A percentile compares a stretch with the other conserved stretches of the same genome.
Conservation (phyloP, 2,797 vertebrate genomes). For the Uromys caudimaculatus region DNA sequence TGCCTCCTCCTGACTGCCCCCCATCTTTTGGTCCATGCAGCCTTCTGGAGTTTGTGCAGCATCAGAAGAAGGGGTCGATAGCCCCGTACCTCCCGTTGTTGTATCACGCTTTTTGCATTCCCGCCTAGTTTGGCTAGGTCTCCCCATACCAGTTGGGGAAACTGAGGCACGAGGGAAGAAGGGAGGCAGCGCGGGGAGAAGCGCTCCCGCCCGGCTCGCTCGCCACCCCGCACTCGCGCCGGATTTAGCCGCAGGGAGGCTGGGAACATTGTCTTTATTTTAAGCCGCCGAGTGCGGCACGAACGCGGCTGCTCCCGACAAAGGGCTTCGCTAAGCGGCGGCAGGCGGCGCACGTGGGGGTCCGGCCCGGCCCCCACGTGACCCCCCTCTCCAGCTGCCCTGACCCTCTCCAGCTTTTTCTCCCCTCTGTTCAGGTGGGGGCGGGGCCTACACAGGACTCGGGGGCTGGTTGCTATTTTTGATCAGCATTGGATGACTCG, state of each 20-base stretch:
- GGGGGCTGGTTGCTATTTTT: slow-evolving; percentile 43
- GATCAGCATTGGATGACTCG: background rate
- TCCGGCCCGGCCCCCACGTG: background rate
- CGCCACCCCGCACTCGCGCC: slow-evolving; percentile 80
- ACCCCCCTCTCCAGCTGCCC: background rate
- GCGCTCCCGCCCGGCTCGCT: slow-evolving; percentile 73
- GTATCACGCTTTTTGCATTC: background rate
- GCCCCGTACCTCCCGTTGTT: background rate
- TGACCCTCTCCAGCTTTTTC: background rate
- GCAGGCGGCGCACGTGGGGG: slow-evolving; percentile 76
- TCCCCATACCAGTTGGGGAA: slow-evolving; percentile 68
- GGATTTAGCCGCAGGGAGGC: slow-evolving; percentile 83
- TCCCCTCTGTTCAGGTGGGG: background rate
- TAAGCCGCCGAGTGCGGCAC: slow-evolving; percentile 83
- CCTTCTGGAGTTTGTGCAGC: background rate
- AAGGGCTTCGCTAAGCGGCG: slow-evolving; percentile 73
- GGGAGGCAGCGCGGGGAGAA: slow-evolving; percentile 67
- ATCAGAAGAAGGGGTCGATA: background rate
- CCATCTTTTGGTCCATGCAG: slow-evolving; percentile 12
- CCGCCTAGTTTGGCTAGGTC: background rate
- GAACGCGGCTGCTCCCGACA: slow-evolving; percentile 79
- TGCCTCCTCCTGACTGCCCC: slow-evolving; percentile 34
- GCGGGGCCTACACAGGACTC: background rate
- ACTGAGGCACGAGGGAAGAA: slow-evolving; percentile 73
- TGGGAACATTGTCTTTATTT: slow-evolving; percentile 85